Evolutionary conservation across 1,140 invertebrate species (phyloP).

Genomic region (Zaprionus vittiger): DNA sequence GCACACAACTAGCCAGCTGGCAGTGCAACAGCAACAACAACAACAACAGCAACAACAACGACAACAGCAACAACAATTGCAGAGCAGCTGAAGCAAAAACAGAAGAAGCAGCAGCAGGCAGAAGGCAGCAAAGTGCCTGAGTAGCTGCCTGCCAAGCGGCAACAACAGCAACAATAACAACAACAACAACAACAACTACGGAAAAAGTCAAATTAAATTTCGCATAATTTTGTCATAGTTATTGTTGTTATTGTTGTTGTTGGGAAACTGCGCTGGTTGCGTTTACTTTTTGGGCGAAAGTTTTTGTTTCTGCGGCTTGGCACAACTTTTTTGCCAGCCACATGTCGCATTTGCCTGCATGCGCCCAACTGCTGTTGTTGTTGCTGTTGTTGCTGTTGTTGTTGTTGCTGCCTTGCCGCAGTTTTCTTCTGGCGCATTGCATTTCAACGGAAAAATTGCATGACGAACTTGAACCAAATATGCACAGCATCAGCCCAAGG

Average conservation of each 20-base stretch:
- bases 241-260: constrained; percentile 48
- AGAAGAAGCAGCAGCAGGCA: not conserved
- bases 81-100: not conserved
- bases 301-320: constrained; percentile 81
- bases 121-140: constrained; percentile 64
- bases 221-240: constrained; percentile 73
- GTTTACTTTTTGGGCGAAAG: constrained; percentile 54
- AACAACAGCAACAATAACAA: constrained; percentile 45
- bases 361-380: constrained; percentile 43
- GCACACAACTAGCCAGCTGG: constrained; percentile 62
- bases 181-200: constrained; percentile 44
- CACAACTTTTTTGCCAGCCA: constrained; percentile 66
- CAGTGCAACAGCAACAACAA: constrained; percentile 41
- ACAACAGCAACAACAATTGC: constrained; percentile 7
- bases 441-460: constrained; percentile 62
- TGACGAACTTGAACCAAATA: constrained; percentile 79
- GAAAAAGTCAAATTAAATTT: constrained; percentile 82
- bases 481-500: constrained; percentile 34
- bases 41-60: not conserved
- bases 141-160: constrained; percentile 45
- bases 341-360: constrained; percentile 76
- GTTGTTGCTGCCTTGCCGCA: constrained; percentile 66
- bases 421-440: constrained; percentile 58
- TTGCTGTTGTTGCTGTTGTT: not conserved
- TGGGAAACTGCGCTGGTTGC: constrained; percentile 37